These are phyloP conservation scores for Cyprinus carpio DNA, from an alignment of 2,113 vertebrate genomes.

Conservation along the genomic window DNA sequence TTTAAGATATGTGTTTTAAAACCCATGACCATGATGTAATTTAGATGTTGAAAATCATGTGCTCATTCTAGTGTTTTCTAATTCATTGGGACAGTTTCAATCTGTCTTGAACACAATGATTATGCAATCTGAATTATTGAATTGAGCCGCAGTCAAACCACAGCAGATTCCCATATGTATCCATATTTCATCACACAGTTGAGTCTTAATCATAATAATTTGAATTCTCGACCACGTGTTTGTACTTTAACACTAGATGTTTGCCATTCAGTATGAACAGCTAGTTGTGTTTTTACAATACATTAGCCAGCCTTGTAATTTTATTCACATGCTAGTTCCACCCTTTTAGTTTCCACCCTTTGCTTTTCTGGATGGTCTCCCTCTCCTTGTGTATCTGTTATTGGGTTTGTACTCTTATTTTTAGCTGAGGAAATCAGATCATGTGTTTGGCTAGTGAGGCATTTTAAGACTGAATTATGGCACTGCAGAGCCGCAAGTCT, in stretches of 20 bases:
- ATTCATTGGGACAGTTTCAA: background rate
- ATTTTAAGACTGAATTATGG: constrained; percentile 14
- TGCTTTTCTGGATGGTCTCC: constrained; percentile 2
- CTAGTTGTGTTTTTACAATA: constrained; percentile 17
- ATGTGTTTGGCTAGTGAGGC: background rate
- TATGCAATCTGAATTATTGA: constrained; percentile 17
- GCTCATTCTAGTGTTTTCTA: background rate
- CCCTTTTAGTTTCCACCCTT: too few species aligned
- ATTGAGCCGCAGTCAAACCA: background rate
- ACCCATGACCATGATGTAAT: background rate
- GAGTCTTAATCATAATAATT: background rate
- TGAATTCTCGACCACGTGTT: background rate
- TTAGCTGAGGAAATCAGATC: constrained; percentile 26
- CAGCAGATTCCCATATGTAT: background rate
- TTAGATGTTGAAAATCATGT: background rate
- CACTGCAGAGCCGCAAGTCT: constrained; percentile 6
- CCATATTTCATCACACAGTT: constrained; percentile 5
- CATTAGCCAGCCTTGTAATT: constrained; percentile 17
- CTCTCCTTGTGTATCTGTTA: background rate
- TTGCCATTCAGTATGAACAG: background rate
- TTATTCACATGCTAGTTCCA: background rate
- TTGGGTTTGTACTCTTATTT: constrained; percentile 22
- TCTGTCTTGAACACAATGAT: constrained; percentile 2
- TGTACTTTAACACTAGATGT: background rate
- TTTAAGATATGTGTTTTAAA: background rate